Evolutionary conservation across 2,113 vertebrate genomes (phyloP), one percentile per base, ranked within the genome.

Genomic region (Ciconia stormi): DNA sequence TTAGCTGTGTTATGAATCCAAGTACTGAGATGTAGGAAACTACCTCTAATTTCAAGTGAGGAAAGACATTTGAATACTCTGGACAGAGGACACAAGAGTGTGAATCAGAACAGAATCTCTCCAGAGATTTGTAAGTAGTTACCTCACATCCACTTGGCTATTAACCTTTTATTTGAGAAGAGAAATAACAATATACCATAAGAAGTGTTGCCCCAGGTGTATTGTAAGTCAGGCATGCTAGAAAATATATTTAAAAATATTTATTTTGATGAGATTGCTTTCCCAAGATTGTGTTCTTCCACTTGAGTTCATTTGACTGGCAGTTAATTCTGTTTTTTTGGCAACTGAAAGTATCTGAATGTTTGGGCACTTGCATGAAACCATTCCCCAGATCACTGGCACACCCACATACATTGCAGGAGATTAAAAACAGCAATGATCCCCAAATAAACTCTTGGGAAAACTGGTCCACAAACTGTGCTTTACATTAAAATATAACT

Each of bases 241-340:
- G n/a, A 91, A 85, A 82, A 85, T 62, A 72, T 20, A 27, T 87
- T 44, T 29, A 4, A 82, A 88, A 91, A 46, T 82, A 46, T 27
- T 80, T 80, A 36, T 58, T 93, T 94, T 90, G 1, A 56, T 77
- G 36, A 66, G 36, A 29, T 85, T 77, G 95, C 7, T 91, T 82
- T 91, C 38, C 32, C 21, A 73, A 59, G 78, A 53, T 29, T 42
- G n/a, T 72, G 34, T 32, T 80, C 81, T 93, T 90, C 46, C 49
- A 84, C 61, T 95, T 69, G 58, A 91, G 25, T 71, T 95, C 40
- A 36, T 84, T 66, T 93, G 69, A 87, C 69, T 94, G 87, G 62
- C 66, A 80, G 32, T 90, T 87, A 77, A 42, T 72, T 91, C 46
- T 82, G 44, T 0, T 2, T 32, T 93, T 87, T 89, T 87, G 78